These are phyloP conservation scores for Amia ocellicauda DNA, from an alignment of 2,113 vertebrate genomes.

Conservation along the genomic window DNA sequence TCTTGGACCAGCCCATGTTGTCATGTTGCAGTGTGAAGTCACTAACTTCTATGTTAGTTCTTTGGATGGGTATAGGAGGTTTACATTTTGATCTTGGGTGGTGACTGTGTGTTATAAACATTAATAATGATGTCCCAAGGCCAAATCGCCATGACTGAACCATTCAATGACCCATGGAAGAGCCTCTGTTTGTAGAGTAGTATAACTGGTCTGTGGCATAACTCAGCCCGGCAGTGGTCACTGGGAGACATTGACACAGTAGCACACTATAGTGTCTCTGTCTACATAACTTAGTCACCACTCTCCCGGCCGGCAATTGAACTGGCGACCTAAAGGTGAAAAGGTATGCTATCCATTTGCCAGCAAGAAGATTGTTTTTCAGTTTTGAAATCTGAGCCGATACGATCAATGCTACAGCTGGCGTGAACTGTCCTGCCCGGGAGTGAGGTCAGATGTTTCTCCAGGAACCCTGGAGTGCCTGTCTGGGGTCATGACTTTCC, in stretches of 20 bases:
- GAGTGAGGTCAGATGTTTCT: constrained; percentile 50
- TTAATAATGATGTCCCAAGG: no score
- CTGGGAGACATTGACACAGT: background rate
- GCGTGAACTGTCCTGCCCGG: constrained; percentile 37
- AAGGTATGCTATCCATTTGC: constrained; percentile 54
- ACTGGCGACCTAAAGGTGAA: constrained; percentile 46
- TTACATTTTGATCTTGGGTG: no score
- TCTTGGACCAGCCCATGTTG: no score
- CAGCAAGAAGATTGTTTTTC: constrained; percentile 67
- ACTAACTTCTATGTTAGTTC: no score
- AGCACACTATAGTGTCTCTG: constrained; percentile 21
- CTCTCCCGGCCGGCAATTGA: constrained; percentile 37
- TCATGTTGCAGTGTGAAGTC: no score
- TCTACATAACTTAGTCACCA: constrained; percentile 44
- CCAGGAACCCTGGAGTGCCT: constrained; percentile 48
- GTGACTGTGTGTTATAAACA: no score
- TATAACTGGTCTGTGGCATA: no score
- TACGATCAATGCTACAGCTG: constrained; percentile 67
- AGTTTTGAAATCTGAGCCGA: constrained; percentile 58
- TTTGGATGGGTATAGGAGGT: no score
- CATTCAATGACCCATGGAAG: no score
- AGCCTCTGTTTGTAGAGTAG: no score
- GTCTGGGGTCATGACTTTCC: constrained; percentile 40
- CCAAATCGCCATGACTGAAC: no score
- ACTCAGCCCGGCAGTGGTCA: no score